Percentiles rank a stretch among this genome's conserved stretches.
Conservation (phyloP, 2,113 vertebrate species). For the Ptyas mucosa region DNA sequence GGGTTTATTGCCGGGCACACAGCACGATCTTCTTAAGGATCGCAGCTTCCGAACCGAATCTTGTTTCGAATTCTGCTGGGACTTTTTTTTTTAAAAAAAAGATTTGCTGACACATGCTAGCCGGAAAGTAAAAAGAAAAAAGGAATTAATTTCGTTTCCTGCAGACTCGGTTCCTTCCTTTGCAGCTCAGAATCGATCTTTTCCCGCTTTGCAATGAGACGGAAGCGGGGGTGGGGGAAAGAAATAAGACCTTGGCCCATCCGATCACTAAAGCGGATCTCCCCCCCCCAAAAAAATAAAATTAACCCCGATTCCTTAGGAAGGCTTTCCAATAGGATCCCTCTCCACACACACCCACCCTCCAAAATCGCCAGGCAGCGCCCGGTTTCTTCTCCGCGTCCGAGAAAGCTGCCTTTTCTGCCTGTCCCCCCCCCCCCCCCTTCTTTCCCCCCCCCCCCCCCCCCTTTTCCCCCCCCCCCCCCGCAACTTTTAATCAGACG, state of each 20-base stretch:
- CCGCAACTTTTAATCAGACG: not conserved
- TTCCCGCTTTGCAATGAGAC: not conserved
- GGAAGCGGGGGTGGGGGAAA: accelerated
- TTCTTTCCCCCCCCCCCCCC: not conserved
- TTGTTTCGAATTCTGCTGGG: not conserved
- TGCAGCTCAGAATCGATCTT: not conserved
- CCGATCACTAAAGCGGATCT: not conserved
- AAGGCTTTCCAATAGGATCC: not conserved
- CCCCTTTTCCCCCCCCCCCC: not conserved
- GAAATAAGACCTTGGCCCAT: not conserved
- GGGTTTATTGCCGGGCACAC: not conserved
- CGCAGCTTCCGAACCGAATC: not conserved
- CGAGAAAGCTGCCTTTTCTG: not conserved
- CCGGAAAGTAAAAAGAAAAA: not conserved
- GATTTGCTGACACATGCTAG: constrained; percentile 9
- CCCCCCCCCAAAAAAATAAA: not conserved
- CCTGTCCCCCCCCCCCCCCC: too few species aligned
- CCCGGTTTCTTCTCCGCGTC: not conserved
- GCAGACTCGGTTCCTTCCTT: not conserved
- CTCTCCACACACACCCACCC: too few species aligned
- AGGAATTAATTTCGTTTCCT: not conserved
- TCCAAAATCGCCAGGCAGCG: too few species aligned
- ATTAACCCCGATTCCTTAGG: not conserved
- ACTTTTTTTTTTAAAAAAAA: not conserved
- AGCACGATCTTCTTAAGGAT: not conserved